Evolutionary conservation across 2,113 vertebrate genomes (phyloP).

Genomic region (Oreotragus oreotragus): DNA sequence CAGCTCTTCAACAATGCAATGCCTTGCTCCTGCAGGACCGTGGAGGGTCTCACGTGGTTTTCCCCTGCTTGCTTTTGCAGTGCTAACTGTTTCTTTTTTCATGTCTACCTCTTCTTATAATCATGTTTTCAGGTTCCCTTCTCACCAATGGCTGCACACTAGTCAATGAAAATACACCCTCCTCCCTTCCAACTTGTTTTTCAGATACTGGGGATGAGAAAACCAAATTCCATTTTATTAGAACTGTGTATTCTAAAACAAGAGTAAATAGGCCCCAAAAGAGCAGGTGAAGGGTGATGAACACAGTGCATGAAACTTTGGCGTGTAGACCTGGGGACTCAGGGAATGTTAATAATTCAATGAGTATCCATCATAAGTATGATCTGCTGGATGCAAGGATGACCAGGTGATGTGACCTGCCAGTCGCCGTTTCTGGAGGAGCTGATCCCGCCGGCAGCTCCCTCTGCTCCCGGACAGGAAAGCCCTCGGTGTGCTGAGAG

Average conservation of each 20-base stretch:
- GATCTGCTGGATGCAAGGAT: too few relatives aligned
- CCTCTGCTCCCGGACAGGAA: neutral
- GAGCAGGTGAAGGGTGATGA: fast-evolving
- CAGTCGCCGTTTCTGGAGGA: neutral
- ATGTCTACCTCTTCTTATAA: neutral
- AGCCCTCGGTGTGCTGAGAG: fast-evolving
- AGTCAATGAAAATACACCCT: neutral
- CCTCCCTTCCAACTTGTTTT: neutral
- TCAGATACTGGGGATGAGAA: neutral
- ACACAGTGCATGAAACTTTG: fast-evolving
- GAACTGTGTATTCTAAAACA: neutral
- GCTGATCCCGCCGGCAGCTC: neutral
- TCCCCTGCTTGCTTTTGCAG: neutral
- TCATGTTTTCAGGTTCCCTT: neutral
- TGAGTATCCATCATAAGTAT: fast-evolving
- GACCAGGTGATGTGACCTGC: fast-evolving
- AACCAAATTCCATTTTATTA: neutral
- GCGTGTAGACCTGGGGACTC: fast-evolving
- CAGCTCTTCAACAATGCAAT: neutral
- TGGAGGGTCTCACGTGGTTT: neutral
- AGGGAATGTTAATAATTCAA: neutral
- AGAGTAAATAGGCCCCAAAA: neutral
- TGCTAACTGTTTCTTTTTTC: neutral
- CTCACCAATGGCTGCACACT: fast-evolving
- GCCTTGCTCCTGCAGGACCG: fast-evolving